Evolutionary conservation across 2,113 vertebrate species (phyloP), one percentile per base, ranked within the genome.

Genomic region (Conger conger): DNA sequence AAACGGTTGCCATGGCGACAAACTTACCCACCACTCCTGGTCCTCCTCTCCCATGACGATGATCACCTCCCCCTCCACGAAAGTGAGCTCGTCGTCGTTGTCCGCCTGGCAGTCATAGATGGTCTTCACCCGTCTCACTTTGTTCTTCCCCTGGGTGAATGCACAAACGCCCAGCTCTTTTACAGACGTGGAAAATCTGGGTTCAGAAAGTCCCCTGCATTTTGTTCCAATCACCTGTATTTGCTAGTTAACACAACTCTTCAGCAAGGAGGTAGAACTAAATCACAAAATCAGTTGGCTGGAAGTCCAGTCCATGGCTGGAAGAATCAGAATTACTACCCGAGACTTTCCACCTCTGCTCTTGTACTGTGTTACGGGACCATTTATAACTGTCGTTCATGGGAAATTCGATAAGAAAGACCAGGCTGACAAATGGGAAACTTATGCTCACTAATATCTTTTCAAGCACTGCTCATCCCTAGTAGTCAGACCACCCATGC

Each of bases 31-130:
- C 98, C 98, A 99, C 97, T 99, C 98, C 93, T 97, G 97, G 94
- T 99, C 98, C 94, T 99, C 98, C 89, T 99, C 98, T 83, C 98
- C 98, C 0, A 97, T 99, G 76, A 99, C 98, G 76, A 99, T 92
- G 80, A 99, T 99, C 91, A 99, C 96, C 88, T 99, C 98, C 45
- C 98, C 98, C 94, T 99, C 98, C 1, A 92, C 93, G 88, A 99
- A 99, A 0, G 98, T 99, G 85, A 99, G 97, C 86, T 99, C 98
- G 16, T 99, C 98, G 0, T 99, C 98, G 0, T 99, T 99, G 93
- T 99, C 98, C 0, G 98, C 98, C 92, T 99, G 98, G 92, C 98
- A 99, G 94, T 99, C 98, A 3, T 99, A 99, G 92, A 99, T 99
- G 68, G 98, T 99, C 95, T 99, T 99, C 91, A 99, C 98, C 30